Evolutionary conservation across 2,113 vertebrate genomes (phyloP), one percentile per base, ranked within the genome.

Genomic region (Actenoides hombroni): DNA sequence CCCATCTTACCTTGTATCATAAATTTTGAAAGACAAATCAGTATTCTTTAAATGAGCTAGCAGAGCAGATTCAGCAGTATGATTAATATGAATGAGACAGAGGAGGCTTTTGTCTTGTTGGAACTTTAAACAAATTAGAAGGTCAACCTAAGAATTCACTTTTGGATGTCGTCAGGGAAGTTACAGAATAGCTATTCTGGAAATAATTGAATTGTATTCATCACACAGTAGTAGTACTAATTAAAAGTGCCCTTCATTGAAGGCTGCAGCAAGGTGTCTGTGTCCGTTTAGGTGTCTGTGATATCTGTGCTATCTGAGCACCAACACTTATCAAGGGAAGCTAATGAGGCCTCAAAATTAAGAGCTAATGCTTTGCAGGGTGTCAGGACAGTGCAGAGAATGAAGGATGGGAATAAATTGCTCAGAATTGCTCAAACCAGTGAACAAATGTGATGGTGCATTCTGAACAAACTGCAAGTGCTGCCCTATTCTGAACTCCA

Each of bases 281-380:
- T 49, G 48, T 49, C 51, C 28, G 51, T 53, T 77, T 64, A 57
- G 51, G 23, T 75, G 10, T 86, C 76, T 92, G 20, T 57, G 71
- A 42, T 76, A 57, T 57, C 68, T 90, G 33, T 64, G 57, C 57
- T 60, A 5, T 19, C 51, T 67, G 54, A 74, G 25, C 61, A 65
- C 68, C 0, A 1, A 9, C 60, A 51, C 20, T 64, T 37, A 57
- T 63, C 73, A 78, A 75, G 17, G 56, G 35, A 79, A 81, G 29
- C 44, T 94, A 92, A 91, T 80, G 54, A 84, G n/a, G n/a, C 64
- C 90, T 88, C 79, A 93, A 53, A 96, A 90, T 94, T 83, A 93
- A 83, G 56, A 75, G 39, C 25, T 78, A 33, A 44, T n/a, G 46
- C 57, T 91, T 92, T 64, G 23, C 29, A 60, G 63, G 17, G 28